Conservation (phyloP, 2,888 invertebrate genomes). For the Camptogramma bilineatum region DNA sequence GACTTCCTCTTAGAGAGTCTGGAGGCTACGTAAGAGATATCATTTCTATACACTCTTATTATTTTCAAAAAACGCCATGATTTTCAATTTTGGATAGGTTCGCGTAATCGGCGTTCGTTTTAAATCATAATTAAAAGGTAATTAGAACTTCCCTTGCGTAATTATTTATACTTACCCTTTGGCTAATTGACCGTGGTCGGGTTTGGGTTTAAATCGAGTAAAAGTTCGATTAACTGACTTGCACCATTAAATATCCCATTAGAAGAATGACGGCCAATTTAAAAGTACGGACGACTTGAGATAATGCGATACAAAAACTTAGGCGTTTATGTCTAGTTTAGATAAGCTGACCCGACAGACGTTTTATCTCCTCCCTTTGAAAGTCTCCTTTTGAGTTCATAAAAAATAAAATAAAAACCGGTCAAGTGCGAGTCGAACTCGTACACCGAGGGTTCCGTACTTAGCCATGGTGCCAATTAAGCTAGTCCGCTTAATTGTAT, state of each 20-base stretch:
- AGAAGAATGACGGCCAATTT: not conserved
- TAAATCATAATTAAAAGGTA: slow-evolving; percentile 35
- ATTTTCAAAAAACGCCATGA: slow-evolving; percentile 16
- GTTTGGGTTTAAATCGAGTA: slow-evolving; percentile 11
- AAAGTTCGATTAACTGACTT: slow-evolving; percentile 16
- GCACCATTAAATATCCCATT: not conserved
- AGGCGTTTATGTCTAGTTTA: too few species aligned
- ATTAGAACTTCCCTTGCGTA: slow-evolving; percentile 29
- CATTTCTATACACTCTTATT: slow-evolving; percentile 8
- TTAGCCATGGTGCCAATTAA: too few species aligned
- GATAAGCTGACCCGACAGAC: too few species aligned
- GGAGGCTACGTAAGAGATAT: slow-evolving; percentile 1
- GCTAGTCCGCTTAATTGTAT: too few species aligned
- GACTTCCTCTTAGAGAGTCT: too few species aligned
- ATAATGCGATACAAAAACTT: not conserved
- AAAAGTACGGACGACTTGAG: not conserved
- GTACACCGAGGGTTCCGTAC: too few species aligned
- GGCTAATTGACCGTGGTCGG: slow-evolving; percentile 22
- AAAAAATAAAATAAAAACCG: too few species aligned
- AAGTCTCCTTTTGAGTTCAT: too few species aligned
- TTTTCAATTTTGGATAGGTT: slow-evolving; percentile 29
- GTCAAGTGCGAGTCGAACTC: too few species aligned
- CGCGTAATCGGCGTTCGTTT: slow-evolving; percentile 26
- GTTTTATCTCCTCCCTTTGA: too few species aligned
- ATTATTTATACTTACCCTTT: slow-evolving; percentile 28